Percentiles rank a stretch among this genome's conserved stretches.
Conservation (phyloP, 2,113 vertebrate species). For the Corydoras sp. region DNA sequence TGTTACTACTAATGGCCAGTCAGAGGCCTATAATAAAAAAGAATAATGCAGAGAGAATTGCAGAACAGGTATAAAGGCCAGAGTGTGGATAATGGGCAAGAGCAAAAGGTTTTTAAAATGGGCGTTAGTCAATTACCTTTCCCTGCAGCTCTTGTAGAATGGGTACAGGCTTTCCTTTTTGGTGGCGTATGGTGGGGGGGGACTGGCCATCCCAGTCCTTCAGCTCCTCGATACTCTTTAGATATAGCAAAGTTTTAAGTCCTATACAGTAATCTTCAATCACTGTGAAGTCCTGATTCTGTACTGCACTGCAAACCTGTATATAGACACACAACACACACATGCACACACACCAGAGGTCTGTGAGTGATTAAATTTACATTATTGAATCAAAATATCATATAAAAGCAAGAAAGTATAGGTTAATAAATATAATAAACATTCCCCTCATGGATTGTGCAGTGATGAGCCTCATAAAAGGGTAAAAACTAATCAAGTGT, state of each 20-base stretch:
- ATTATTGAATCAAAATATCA: neutral
- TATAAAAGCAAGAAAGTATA: neutral
- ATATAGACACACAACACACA: neutral
- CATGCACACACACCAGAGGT: neutral
- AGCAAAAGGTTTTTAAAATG: slow-evolving; percentile 16
- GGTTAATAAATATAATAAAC: slow-evolving; percentile 41
- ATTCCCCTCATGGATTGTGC: slow-evolving; percentile 26
- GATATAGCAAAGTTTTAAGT: slow-evolving; percentile 73
- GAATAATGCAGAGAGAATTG: slow-evolving; percentile 25
- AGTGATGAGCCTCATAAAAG: slow-evolving; percentile 35
- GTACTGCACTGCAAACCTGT: slow-evolving; percentile 88
- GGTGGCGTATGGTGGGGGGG: slow-evolving; percentile 66
- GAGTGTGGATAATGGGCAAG: slow-evolving; percentile 17
- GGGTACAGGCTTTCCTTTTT: slow-evolving; percentile 74
- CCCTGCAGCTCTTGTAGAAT: slow-evolving; percentile 63
- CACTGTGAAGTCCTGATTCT: slow-evolving; percentile 95
- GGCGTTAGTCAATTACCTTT: slow-evolving; percentile 60
- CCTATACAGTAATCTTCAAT: slow-evolving; percentile 88
- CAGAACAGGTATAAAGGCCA: slow-evolving; percentile 23
- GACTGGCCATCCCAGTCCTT: slow-evolving; percentile 77
- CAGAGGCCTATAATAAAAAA: slow-evolving; percentile 36
- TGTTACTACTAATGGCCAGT: slow-evolving; percentile 41
- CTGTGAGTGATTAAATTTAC: slow-evolving; percentile 7
- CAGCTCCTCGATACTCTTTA: slow-evolving; percentile 75
- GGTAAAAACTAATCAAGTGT: slow-evolving; percentile 37